Base-by-base conservation (phyloP, 2,113 vertebrate species). In the Catharus bicknelli region DNA sequence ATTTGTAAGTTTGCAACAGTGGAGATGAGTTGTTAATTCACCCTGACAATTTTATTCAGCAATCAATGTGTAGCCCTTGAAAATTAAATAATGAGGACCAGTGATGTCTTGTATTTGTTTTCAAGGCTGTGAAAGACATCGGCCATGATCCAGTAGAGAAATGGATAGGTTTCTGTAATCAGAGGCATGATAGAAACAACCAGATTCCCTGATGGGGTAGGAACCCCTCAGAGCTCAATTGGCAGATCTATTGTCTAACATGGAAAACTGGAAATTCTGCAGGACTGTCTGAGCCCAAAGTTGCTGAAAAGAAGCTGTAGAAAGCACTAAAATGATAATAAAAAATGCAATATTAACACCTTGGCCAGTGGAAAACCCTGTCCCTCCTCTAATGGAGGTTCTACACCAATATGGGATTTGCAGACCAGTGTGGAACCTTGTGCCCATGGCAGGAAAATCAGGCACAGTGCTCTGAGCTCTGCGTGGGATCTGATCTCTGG, bases 1-100 rank as follows among this genome's bases (percentile, higher is more conserved):
- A 92, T 96, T 86, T 90, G 66, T 83, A 79, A 76, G 50, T 92
- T 79, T 86, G 73, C 73, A 83, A 27, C 22, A 23, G 30, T 22
- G 68, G 53, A 79, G 29, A 73, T 64, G 74, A 86, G 76, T 90
- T 55, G 72, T 64, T 94, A 89, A 78, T 93, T 94, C 90, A 76
- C 50, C 27, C 66, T 83, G 86, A 59, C 75, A 83, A 45, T 64
- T 93, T 86, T 78, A 83, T 93, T 88, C 63, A 51, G 54, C 48
- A 76, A 90, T 80, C 42, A 1, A 81, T 76, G 58, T 70, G 67
- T 23, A 82, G 72, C 58, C 89, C 76, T 83, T 68, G 59, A 72
- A 94, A 96, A 95, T 95, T 54, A 90, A 95, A 74, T 89, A 78
- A 90, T 69, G 58, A 78, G 50, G 26, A 83, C 32, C 48, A 64